Base-by-base conservation (phyloP, 2,888 invertebrate species). In the Cacoxenus indagator region DNA sequence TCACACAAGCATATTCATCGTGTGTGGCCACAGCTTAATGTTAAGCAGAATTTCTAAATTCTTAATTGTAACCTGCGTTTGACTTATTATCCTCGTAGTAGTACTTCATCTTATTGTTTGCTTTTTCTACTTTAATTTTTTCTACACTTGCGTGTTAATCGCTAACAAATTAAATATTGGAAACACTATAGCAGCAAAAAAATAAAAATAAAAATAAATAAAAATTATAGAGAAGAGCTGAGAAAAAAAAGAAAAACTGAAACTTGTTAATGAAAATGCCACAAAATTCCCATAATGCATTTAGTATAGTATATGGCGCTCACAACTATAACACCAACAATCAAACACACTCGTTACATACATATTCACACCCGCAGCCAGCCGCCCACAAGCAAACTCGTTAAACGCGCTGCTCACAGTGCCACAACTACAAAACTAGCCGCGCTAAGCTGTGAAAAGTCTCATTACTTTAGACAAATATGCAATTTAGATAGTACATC, bases 231-330 rank as follows among this genome's bases (percentile, higher is more conserved):
- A 17, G 43, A 31, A n/a, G 17, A 22, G 17, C 37, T 4, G 19
- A 31, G 19, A n/a, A 11, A 14, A 48, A 19, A 51, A 17, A 51
- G 37, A 19, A 24, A 72, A 45, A 62, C 43, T 59, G 27, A 57
- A 72, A 75, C 71, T 77, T 84, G 80, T 84, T 82, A 78, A 83
- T 84, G 83, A 84, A 84, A 82, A 84, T 82, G 84, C 82, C 82
- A 84, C 82, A 83, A 78, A 84, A 77, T 82, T 82, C 82, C 82
- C 82, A 82, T 82, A 82, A 78, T 84, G 82, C 74, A 84, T 77
- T 82, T 75, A 73, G 71, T 67, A 70, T 67, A 57, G 43, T 46
- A 71, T 73, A 69, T 64, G 57, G 64, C 65, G 65, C 64, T 70
- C 73, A 76, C 82, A n/a, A n/a, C n/a, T n/a, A n/a, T n/a, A n/a